Evolutionary conservation across 2,888 invertebrate species (phyloP).

Genomic region (Dicyrtomina minuta): DNA sequence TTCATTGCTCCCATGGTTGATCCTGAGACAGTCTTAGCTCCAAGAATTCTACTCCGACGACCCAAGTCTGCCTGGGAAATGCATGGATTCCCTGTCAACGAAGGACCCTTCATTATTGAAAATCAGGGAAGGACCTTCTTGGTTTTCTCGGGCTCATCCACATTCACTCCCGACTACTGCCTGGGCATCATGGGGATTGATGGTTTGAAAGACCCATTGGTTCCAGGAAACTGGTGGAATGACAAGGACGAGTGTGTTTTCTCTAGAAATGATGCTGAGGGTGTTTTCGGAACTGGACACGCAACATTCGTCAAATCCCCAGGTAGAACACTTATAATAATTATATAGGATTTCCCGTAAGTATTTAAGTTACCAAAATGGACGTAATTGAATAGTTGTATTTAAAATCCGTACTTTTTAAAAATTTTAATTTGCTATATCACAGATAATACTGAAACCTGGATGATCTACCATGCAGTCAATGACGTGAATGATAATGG

Average conservation of each 20-base stretch:
- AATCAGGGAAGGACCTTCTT: slow-evolving; percentile 42
- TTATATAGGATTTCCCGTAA: background rate
- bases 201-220: slow-evolving; percentile 40
- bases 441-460: slow-evolving; percentile 44
- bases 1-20: slow-evolving; percentile 48
- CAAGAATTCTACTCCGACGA: slow-evolving; percentile 37
- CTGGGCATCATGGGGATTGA: slow-evolving; percentile 48
- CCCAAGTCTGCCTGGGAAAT: slow-evolving; percentile 48
- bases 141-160: slow-evolving; percentile 47
- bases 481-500: slow-evolving; percentile 44
- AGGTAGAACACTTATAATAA: slow-evolving; percentile 33
- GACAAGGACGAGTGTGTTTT: slow-evolving; percentile 45
- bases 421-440: too few relatives aligned
- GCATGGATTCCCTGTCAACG: slow-evolving; percentile 43
- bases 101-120: slow-evolving; percentile 47
- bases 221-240: slow-evolving; percentile 47
- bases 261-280: slow-evolving; percentile 45
- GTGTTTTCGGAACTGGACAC: slow-evolving; percentile 48
- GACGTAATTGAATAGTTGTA: too few relatives aligned
- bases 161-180: slow-evolving; percentile 49
- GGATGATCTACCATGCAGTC: slow-evolving; percentile 51
- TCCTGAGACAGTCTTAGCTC: slow-evolving; percentile 37
- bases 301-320: slow-evolving; percentile 47
- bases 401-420: too few relatives aligned
- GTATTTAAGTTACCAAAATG: too few relatives aligned